Base-by-base conservation (phyloP, 2,888 invertebrate genomes). In the Aphrophora alni region DNA sequence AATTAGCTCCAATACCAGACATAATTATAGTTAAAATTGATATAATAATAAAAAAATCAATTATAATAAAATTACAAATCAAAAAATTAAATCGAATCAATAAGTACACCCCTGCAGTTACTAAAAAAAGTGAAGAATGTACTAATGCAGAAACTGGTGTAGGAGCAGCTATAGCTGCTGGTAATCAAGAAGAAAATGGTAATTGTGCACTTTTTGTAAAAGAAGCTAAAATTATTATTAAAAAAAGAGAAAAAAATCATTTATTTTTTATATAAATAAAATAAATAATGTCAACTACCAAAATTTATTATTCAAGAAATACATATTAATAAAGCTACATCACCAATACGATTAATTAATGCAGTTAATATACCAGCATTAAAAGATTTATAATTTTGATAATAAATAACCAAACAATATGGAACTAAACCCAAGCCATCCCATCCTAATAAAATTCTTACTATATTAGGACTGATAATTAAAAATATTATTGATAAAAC, bases 171-270 rank as follows among this genome's bases (percentile, higher is more conserved):
- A 95, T 95, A 70, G 94, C 94, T 0, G 92, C 92, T 0, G 95
- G 95, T 75, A 94, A 88, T 85, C 94, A 95, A 72, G 93, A 91
- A 83, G 93, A 93, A 92, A 95, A 95, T 73, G 95, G 94, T 90
- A 95, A 92, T 88, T 95, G 94, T 87, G 94, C 95, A 84, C 94
- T 95, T 88, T 95, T 95, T 82, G 94, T 94, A 89, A 94, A 91
- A 77, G 91, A 90, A 0, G 92, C 92, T 25, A 90, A 76, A 68
- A 89, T 78, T 59, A 90, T 44, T 44, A 14, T 14, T n/a, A n/a
- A n/a, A n/a, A 44, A 17, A 44, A 44, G 14, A 44, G 17, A 44
- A 44, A 44, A 44, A 33, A 33, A 33, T 33, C 8, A 33, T 5
- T 5, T 33, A 33, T 33, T n/a, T n/a, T 33, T 33, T 17, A 44